These are phyloP conservation scores for Pseudopleuronectes americanus DNA, from an alignment of 2,797 vertebrate genomes.

Conservation along the genomic window DNA sequence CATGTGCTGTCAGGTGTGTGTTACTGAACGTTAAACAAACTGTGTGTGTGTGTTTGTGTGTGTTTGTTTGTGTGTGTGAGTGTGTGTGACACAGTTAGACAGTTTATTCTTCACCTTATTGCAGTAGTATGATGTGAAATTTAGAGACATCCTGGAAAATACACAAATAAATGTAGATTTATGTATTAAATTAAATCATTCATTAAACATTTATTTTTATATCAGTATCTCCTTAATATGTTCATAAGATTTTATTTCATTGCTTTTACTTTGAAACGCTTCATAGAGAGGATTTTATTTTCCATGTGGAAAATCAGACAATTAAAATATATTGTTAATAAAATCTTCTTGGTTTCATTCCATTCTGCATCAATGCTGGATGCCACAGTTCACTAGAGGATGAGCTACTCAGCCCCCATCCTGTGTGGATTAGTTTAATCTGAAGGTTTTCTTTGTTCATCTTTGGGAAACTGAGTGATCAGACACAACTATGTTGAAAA, in stretches of 20 bases:
- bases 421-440: slow-evolving; percentile 1
- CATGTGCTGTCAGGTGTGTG: slow-evolving; percentile 88
- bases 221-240: not conserved
- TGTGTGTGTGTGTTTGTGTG: not conserved
- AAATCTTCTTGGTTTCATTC: not conserved
- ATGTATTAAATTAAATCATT: not conserved
- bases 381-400: not conserved
- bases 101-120: no score
- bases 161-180: no score
- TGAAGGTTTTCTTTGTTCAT: not conserved
- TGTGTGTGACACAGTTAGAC: no score
- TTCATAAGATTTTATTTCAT: not conserved
- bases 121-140: not conserved
- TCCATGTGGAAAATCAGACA: not conserved
- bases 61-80: no score
- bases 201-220: not conserved
- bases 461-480: not conserved
- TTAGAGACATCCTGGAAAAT: not conserved
- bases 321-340: not conserved
- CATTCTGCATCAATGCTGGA: not conserved
- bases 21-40: not conserved
- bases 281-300: not conserved
- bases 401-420: not conserved
- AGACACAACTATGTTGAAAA: not conserved
- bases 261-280: not conserved